Percentiles rank a stretch among this genome's conserved stretches.
phyloP scores from a whole-genome alignment of 2,797 vertebrate genomes.

The Octomys mimax region DNA sequence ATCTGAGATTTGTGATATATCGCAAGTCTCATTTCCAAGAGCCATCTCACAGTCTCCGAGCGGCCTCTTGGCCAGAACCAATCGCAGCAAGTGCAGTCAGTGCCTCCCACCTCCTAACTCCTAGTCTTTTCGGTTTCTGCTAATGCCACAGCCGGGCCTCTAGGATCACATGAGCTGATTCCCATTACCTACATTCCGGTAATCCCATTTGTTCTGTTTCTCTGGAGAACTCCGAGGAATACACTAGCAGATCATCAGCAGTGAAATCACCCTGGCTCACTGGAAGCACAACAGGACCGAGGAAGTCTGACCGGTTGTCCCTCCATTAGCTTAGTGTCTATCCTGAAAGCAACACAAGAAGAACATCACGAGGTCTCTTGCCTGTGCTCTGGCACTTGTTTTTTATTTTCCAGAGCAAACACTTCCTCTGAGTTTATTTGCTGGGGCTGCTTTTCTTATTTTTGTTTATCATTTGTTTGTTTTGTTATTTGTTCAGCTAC shows the following conservation, averaged over 20 bases:
- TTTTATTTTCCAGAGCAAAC: conserved; percentile 34
- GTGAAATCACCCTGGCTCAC: neutral
- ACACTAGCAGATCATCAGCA: conserved; percentile 4
- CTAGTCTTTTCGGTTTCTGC: neutral
- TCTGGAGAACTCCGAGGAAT: neutral
- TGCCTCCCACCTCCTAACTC: neutral
- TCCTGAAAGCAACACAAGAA: conserved; percentile 13
- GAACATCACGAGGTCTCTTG: conserved; percentile 17
- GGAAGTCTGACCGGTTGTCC: neutral
- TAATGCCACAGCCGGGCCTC: neutral
- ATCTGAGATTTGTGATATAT: neutral
- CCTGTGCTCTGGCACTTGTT: neutral
- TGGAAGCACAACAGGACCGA: neutral
- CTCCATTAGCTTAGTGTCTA: neutral
- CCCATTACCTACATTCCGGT: neutral
- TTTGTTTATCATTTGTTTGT: conserved; percentile 2
- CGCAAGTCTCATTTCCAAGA: neutral
- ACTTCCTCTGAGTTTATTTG: conserved; percentile 59
- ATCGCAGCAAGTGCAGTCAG: neutral
- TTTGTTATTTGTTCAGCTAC: neutral
- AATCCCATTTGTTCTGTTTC: neutral
- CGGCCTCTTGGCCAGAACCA: neutral
- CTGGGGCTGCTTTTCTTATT: neutral
- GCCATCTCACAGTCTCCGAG: neutral
- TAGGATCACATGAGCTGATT: neutral